Base-by-base conservation (phyloP, 2,113 vertebrate species). In the Antennarius striatus region DNA sequence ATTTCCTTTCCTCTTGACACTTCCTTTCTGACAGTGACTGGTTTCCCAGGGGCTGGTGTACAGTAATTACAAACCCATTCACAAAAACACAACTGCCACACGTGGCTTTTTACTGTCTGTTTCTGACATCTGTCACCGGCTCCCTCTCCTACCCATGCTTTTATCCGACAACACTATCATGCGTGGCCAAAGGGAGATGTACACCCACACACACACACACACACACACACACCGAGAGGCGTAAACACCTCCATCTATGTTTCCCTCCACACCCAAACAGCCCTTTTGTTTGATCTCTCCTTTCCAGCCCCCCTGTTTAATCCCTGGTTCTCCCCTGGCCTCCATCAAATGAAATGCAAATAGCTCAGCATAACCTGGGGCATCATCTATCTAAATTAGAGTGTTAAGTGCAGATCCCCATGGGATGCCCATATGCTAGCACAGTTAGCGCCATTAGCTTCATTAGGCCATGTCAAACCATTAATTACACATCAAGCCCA, bases 361-460 rank as follows among this genome's bases (percentile, higher is more conserved):
- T 85, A 88, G 65, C 67, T 53, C 83, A 17, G 75, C 81, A 77
- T 81, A 86, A 89, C 91, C 87, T 78, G 77, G 80, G 86, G 87
- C 80, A 13, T 84, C 89, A 86, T 90, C 92, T 90, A 91, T 90
- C 86, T 89, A 90, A 91, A 90, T 91, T 92, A 89, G 83, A 82
- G 75, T 10, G 70, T 65, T 7, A 71, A 83, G 80, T 74, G 77
- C 62, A 68, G 73, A 89, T 87, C 85, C 88, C 83, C 79, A 82
- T 68, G 84, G 77, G 87, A 77, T 50, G 46, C 67, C 89, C 87
- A 90, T 91, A 91, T 90, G 89, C 83, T 88, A 83, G 77, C 65
- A 56, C 81, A 80, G 80, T 91, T 91, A 90, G 88, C 85, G 51
- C 82, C 81, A 88, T 90, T 90, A 90, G 88, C 82, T 86, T 89